Evolutionary conservation across 2,113 vertebrate species (phyloP), one percentile per base, ranked within the genome.

Genomic region (Raphicerus campestris): DNA sequence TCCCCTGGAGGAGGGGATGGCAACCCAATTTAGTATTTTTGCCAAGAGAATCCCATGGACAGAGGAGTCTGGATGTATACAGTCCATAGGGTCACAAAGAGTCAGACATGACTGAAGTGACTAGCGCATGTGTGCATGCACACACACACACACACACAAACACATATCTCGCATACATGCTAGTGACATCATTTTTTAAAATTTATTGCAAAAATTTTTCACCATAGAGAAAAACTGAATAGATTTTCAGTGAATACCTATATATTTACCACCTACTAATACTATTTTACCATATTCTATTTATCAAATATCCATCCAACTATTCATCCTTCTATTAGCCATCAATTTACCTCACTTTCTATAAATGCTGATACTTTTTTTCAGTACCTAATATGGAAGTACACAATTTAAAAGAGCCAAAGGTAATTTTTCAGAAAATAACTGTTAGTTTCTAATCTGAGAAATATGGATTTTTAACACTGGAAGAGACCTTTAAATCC

Each of bases 41-140:
- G 35, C 35, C 70, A 39, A 42, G 70, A 42, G 70, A 73, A 73
- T 73, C 10, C 70, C 35, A 73, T 73, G 20, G 70, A 24, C 70
- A 73, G 35, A 73, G 35, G 35, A 73, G 10, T 22, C 35, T 42
- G 70, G 20, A 26, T 14, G 22, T 6, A 42, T 73, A 73, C 6
- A 42, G 11, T 73, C 20, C 20, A 39, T 42, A 73, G 35, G 10
- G 35, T 73, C 20, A 42, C 35, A 42, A 73, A 42, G 35, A 73
- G 35, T 39, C 35, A 39, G 70, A 14, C 35, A 42, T 1, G 20
- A 73, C 70, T 73, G 35, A 73, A 73, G 35, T 3, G 35, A 73
- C 35, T 73, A 39, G 20, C 1, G 1, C 0, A 6, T 61, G 13
- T 9, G 2, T 35, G 60, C 3, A 0, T 2, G 7, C n/a, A n/a